Evolutionary conservation across 2,888 invertebrate species (phyloP).

Genomic region (Strigamia maritima): DNA sequence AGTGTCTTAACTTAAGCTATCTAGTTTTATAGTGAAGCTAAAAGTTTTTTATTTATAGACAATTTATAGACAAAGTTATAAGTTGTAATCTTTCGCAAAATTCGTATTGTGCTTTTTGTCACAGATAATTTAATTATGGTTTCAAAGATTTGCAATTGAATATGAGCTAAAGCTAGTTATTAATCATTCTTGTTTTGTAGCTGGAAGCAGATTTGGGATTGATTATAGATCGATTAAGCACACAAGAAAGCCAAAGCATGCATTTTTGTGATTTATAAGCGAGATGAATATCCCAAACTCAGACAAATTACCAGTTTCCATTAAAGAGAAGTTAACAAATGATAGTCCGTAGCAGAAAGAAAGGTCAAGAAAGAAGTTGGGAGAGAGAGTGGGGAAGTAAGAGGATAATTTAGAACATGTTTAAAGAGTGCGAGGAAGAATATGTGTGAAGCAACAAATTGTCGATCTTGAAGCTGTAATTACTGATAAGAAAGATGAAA

Average conservation of each 20-base stretch:
- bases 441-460: background rate
- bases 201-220: background rate
- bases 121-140: no score
- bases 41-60: no score
- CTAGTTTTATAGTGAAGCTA: no score
- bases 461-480: conserved; percentile 8
- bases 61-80: no score
- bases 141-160: background rate
- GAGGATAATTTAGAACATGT: background rate
- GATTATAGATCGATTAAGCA: background rate
- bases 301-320: background rate
- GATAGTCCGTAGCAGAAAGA: background rate
- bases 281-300: background rate
- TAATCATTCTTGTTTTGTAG: background rate
- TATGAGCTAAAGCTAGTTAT: background rate
- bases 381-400: background rate
- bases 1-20: no score
- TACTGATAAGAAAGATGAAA: background rate
- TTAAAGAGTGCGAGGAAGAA: background rate
- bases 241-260: background rate
- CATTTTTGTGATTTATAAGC: background rate
- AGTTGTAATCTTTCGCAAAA: no score
- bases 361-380: background rate
- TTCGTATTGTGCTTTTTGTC: no score
- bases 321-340: background rate